Percentiles rank a stretch among this genome's conserved stretches.
phyloP scores from a whole-genome alignment of 2,888 invertebrate genomes.

The Spilosoma lubricipeda region DNA sequence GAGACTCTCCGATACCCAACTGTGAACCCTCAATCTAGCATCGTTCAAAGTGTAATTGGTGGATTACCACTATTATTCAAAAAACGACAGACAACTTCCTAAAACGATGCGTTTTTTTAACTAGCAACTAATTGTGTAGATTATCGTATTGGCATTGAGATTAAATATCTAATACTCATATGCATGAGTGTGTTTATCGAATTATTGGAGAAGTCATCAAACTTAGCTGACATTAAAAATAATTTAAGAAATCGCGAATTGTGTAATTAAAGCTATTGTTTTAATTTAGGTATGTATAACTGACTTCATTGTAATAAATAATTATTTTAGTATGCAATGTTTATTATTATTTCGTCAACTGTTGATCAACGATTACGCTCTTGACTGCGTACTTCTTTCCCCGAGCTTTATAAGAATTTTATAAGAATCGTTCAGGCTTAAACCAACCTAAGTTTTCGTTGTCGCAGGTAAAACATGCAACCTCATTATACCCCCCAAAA shows the following conservation, averaged over 20 bases:
- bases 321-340: background rate
- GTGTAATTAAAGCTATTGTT: background rate
- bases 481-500: too few species aligned
- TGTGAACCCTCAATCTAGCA: constrained; percentile 26
- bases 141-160: background rate
- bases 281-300: background rate
- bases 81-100: background rate
- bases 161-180: background rate
- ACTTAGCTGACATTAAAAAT: background rate
- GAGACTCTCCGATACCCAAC: constrained; percentile 22
- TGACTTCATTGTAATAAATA: too few species aligned
- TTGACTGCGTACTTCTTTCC: too few species aligned
- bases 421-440: too few species aligned
- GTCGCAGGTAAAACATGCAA: too few species aligned
- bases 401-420: too few species aligned
- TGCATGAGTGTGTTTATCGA: background rate
- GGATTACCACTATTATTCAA: constrained; percentile 17
- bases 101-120: background rate
- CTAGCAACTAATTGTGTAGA: background rate
- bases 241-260: background rate
- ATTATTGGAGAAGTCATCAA: background rate
- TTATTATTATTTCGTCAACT: background rate
- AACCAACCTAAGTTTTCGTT: too few species aligned
- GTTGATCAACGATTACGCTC: background rate
- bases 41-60: constrained; percentile 7